Conservation (phyloP, 2,888 invertebrate species). For the Theodoxus fluviatilis region DNA sequence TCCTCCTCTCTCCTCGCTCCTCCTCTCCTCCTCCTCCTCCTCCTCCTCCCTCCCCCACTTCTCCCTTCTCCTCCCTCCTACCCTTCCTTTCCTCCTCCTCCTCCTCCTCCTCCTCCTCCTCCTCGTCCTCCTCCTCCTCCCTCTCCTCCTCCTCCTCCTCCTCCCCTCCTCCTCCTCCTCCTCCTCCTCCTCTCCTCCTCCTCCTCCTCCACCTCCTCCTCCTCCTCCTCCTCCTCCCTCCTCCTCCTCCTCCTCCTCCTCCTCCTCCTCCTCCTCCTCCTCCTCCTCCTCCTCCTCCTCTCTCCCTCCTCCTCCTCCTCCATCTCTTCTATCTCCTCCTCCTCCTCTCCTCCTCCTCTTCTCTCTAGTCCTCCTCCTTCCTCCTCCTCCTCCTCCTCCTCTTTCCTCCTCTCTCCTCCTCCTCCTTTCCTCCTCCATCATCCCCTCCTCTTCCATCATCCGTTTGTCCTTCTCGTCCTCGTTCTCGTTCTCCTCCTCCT, state of each 20-base stretch:
- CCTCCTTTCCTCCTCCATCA: slow-evolving; percentile 3
- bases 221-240: neutral
- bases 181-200: neutral
- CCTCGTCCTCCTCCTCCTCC: no score
- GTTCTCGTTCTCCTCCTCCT: neutral
- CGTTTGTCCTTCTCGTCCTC: neutral
- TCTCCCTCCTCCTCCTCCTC: neutral
- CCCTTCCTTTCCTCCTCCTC: no score
- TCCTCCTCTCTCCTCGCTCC: no score
- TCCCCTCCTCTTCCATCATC: neutral
- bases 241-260: neutral
- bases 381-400: neutral
- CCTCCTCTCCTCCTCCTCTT: neutral
- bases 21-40: no score
- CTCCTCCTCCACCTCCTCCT: neutral
- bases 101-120: no score
- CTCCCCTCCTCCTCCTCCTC: slow-evolving; percentile 14
- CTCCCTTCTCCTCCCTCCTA: no score
- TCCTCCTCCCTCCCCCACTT: no score
- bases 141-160: neutral
- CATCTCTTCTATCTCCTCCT: neutral
- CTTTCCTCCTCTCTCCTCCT: neutral
- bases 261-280: neutral
- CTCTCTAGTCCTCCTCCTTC: neutral
- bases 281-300: slow-evolving; percentile 5